Base-by-base conservation (phyloP, 2,797 vertebrate species). In the Lemur catta region DNA sequence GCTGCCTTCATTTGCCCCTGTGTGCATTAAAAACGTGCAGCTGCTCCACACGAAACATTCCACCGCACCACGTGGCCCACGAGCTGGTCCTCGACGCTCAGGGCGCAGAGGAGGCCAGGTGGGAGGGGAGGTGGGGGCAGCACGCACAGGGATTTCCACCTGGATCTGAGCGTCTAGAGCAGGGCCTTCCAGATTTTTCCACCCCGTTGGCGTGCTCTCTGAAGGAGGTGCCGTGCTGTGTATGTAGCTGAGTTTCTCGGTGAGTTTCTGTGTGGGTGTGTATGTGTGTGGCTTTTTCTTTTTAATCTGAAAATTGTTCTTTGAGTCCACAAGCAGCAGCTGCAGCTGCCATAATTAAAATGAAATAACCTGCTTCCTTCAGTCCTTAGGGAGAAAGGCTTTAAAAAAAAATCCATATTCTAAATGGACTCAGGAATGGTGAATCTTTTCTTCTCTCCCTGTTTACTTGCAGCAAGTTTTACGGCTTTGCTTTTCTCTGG, bases 291-390 rank as follows among this genome's bases (percentile, higher is more conserved):
- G 91, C 41, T 79, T 88, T 87, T 93, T 79, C n/a, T 97, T 97
- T 98, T 2, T 0, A 97, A 95, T 98, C 96, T 97, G 71, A 97
- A 97, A 94, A 95, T 96, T 97, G 69, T 48, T 96, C 93, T 98
- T 95, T 84, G 95, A 97, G 96, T 97, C 96, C 89, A 94, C 94
- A 91, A 97, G 96, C 94, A 98, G 87, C 97, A 97, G 97, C 96
- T 98, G 97, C 97, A 98, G 97, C 97, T 97, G 97, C 97, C 98
- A 95, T 98, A 98, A 98, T 98, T 98, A 98, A 98, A 98, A 98
- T 97, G 84, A 97, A 98, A 98, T 97, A 98, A 98, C 94, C 95
- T 94, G 97, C 97, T 98, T 98, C 95, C 91, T 98, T 92, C 92
- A 91, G 97, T 98, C 98, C 95, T 97, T 96, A 96, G 98, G 97